These are phyloP conservation scores for Mactra quadrangularis DNA, from an alignment of 1,140 invertebrate species.

Conservation along the genomic window DNA sequence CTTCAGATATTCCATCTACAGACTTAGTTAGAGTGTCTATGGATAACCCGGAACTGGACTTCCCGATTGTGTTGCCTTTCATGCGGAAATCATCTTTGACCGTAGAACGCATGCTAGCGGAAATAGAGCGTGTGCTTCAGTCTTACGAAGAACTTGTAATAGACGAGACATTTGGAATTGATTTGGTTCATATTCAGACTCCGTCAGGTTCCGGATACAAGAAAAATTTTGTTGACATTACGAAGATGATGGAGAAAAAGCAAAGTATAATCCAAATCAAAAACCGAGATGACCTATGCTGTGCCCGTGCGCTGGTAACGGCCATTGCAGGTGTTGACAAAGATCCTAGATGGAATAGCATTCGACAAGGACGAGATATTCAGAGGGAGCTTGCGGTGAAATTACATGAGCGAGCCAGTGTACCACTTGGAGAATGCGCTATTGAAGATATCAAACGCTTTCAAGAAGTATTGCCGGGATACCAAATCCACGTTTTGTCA, in stretches of 20 bases:
- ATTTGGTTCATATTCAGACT: constrained; percentile 25
- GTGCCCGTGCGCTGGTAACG: constrained; percentile 46
- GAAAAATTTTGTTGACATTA: constrained; percentile 17
- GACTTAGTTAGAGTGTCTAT: constrained; percentile 21
- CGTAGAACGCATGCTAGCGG: neutral
- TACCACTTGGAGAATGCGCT: constrained; percentile 11
- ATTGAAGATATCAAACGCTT: constrained; percentile 43
- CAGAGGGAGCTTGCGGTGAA: constrained; percentile 41
- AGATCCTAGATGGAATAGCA: constrained; percentile 11
- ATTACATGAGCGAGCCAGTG: constrained; percentile 31
- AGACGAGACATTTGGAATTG: constrained; percentile 33
- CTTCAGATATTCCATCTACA: constrained; percentile 4
- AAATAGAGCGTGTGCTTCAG: constrained; percentile 23
- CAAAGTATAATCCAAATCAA: constrained; percentile 29
- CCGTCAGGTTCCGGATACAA: constrained; percentile 13
- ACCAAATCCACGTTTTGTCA: constrained; percentile 56
- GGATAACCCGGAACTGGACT: constrained; percentile 32
- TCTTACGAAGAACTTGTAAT: constrained; percentile 38
- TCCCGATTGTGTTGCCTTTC: constrained; percentile 23
- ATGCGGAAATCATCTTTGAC: constrained; percentile 24
- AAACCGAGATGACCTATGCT: constrained; percentile 28
- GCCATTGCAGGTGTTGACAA: constrained; percentile 26
- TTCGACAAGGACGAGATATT: constrained; percentile 6
- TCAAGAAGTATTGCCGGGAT: constrained; percentile 26
- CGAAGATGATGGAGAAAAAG: constrained; percentile 31